Percentiles rank a stretch among this genome's conserved stretches.
Evolutionary conservation across 2,113 vertebrate genomes (phyloP).

Genomic region (Channa argus): DNA sequence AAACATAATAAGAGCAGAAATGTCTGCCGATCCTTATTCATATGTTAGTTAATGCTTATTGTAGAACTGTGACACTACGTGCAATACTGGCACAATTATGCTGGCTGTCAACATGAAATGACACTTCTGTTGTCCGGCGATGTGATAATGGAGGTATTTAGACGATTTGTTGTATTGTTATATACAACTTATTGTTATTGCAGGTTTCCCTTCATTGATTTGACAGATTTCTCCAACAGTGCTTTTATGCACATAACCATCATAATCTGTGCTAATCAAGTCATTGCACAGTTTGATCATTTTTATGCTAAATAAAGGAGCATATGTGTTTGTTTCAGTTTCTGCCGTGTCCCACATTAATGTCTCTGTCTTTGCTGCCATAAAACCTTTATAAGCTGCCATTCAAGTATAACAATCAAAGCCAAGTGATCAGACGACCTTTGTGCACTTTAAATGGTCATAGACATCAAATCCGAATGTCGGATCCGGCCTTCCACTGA

Average conservation of each 20-base stretch:
- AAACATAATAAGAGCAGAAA: slow-evolving; percentile 38
- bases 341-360: background rate
- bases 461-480: background rate
- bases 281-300: background rate
- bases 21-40: slow-evolving; percentile 29
- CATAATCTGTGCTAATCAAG: background rate
- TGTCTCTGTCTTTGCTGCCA: no score
- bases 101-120: slow-evolving; percentile 41
- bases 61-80: slow-evolving; percentile 26
- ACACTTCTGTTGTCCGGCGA: slow-evolving; percentile 27
- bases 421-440: background rate
- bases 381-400: no score
- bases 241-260: no score
- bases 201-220: slow-evolving; percentile 23
- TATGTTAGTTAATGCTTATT: slow-evolving; percentile 42
- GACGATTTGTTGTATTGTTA: slow-evolving; percentile 9
- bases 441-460: background rate
- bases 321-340: background rate
- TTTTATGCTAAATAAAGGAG: background rate
- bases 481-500: background rate
- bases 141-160: slow-evolving; percentile 4
- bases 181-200: slow-evolving; percentile 19
- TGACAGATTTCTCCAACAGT: slow-evolving; percentile 1
- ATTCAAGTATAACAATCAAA: no score
- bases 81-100: slow-evolving; percentile 29